phyloP scores from a whole-genome alignment of 2,113 vertebrate species.

The Apus apus region DNA sequence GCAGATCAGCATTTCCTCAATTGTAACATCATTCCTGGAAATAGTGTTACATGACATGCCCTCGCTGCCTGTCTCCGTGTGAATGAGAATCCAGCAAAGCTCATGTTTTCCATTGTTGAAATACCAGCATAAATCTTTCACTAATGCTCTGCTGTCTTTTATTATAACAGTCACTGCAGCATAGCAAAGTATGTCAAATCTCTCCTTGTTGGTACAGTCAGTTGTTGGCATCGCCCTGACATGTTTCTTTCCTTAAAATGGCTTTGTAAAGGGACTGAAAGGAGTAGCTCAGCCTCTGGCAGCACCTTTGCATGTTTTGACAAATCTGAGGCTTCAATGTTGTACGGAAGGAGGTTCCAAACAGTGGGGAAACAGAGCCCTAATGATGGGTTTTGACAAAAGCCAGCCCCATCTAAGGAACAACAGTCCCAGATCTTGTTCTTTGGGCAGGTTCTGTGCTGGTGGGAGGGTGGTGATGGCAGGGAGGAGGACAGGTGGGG shows the following conservation, averaged over 20 bases:
- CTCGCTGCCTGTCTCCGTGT: slow-evolving; percentile 63
- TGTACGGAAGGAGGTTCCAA: slow-evolving; percentile 14
- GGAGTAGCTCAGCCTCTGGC: slow-evolving; percentile 66
- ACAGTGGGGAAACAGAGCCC: slow-evolving; percentile 2
- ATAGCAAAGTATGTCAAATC: slow-evolving; percentile 59
- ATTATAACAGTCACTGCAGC: slow-evolving; percentile 61
- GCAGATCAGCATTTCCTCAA: slow-evolving; percentile 75
- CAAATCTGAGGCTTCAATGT: slow-evolving; percentile 53
- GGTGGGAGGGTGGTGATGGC: neutral
- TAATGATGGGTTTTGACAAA: slow-evolving; percentile 31
- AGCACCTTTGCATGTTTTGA: slow-evolving; percentile 68
- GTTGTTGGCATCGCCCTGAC: slow-evolving; percentile 66
- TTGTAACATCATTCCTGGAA: slow-evolving; percentile 77
- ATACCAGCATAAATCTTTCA: slow-evolving; percentile 80
- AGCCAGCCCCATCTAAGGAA: neutral
- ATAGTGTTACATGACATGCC: slow-evolving; percentile 67
- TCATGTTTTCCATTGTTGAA: slow-evolving; percentile 74
- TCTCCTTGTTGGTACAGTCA: slow-evolving; percentile 63
- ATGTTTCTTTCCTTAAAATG: slow-evolving; percentile 63
- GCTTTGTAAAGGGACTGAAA: slow-evolving; percentile 63
- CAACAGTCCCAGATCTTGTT: neutral
- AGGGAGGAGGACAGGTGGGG: neutral
- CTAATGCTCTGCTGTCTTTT: slow-evolving; percentile 77
- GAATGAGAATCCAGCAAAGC: slow-evolving; percentile 71
- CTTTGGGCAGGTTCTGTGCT: neutral